Evolutionary conservation across 2,888 invertebrate genomes (phyloP).

Genomic region (Patella depressa): DNA sequence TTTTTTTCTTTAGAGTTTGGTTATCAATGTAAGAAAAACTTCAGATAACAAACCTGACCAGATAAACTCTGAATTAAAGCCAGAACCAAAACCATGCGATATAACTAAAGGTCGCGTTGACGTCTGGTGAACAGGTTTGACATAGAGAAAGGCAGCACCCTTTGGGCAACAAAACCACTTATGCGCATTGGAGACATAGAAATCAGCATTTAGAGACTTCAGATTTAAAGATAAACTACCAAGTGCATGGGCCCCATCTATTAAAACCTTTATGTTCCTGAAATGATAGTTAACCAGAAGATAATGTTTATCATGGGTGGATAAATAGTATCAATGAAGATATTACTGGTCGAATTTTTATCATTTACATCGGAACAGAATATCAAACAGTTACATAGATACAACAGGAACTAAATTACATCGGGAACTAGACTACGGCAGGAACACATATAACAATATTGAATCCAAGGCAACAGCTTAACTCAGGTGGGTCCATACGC

Average conservation of each 20-base stretch:
- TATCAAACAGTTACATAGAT: too few relatives aligned
- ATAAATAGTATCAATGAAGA: too few relatives aligned
- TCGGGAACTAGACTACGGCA: too few relatives aligned
- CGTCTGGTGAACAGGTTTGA: slow-evolving; percentile 51
- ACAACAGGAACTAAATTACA: too few relatives aligned
- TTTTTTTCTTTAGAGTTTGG: too few relatives aligned
- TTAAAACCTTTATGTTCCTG: slow-evolving; percentile 59
- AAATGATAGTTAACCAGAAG: slow-evolving; percentile 17
- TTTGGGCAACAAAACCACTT: slow-evolving; percentile 70
- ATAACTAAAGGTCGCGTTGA: slow-evolving; percentile 60
- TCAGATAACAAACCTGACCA: slow-evolving; percentile 62
- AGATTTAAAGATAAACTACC: slow-evolving; percentile 59
- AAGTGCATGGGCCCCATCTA: slow-evolving; percentile 70
- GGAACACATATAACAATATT: too few relatives aligned
- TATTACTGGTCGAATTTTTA: too few relatives aligned
- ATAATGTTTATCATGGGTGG: too few relatives aligned
- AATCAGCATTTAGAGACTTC: slow-evolving; percentile 57
- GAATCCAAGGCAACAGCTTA: too few relatives aligned
- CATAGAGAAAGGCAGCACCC: slow-evolving; percentile 67
- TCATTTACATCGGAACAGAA: too few relatives aligned
- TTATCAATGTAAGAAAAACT: too few relatives aligned
- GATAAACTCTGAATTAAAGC: slow-evolving; percentile 68
- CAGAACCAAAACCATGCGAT: slow-evolving; percentile 69
- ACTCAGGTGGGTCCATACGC: too few relatives aligned
- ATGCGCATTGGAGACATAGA: slow-evolving; percentile 67